Percentiles rank a stretch among this genome's conserved stretches.
These are phyloP conservation scores for Acanthurus lineatus DNA, from an alignment of 2,797 vertebrate species.

Conservation along the genomic window DNA sequence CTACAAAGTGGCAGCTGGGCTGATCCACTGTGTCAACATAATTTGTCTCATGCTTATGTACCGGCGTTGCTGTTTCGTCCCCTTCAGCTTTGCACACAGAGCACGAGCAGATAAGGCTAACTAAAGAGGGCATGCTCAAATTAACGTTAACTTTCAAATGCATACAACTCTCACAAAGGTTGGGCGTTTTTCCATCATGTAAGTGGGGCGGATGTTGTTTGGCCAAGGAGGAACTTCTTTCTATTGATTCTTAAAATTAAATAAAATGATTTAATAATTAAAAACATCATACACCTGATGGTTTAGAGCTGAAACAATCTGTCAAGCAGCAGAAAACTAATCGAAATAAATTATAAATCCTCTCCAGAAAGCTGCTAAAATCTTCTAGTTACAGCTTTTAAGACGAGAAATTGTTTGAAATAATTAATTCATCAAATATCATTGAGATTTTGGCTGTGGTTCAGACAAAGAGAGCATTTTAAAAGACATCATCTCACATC, in stretches of 20 bases:
- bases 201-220: background rate
- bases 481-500: background rate
- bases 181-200: background rate
- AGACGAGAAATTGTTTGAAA: background rate
- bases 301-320: background rate
- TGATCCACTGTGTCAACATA: constrained; percentile 62
- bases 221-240: background rate
- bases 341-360: no score
- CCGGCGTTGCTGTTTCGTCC: constrained; percentile 38
- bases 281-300: background rate
- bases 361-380: background rate
- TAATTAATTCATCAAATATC: background rate
- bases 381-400: background rate
- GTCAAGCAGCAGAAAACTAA: background rate
- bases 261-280: background rate
- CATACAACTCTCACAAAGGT: constrained; percentile 22
- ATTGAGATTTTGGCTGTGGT: background rate
- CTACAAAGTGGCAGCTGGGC: constrained; percentile 54
- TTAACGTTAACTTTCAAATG: constrained; percentile 29
- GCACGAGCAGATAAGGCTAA: constrained; percentile 18
- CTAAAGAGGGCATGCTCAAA: constrained; percentile 39
- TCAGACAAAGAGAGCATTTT: background rate
- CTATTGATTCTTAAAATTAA: background rate
- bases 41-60: constrained; percentile 59
- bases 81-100: constrained; percentile 21